Percentiles rank a stretch among this genome's conserved stretches.
Conservation (phyloP, 2,113 vertebrate species). For the Festucalex cinctus region DNA sequence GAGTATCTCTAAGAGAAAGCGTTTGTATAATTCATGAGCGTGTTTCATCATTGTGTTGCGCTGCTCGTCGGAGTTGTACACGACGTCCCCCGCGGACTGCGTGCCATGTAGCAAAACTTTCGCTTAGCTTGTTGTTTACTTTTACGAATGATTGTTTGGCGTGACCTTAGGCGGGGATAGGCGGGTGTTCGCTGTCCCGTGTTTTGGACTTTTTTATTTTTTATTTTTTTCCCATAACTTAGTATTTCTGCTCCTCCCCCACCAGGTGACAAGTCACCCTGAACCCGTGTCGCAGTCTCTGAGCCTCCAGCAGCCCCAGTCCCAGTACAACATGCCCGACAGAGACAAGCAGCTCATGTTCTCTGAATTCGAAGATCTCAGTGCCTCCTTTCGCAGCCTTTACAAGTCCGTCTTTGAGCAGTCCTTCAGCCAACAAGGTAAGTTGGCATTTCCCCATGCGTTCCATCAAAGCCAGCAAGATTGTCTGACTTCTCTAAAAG, state of each 20-base stretch:
- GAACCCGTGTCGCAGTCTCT: slow-evolving; percentile 83
- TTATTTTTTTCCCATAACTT: neutral
- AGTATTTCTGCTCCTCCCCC: slow-evolving; percentile 16
- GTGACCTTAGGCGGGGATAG: neutral
- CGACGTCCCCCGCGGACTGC: slow-evolving; percentile 13
- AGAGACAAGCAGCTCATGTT: slow-evolving; percentile 86
- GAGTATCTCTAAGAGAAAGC: slow-evolving; percentile 24
- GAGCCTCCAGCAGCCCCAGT: slow-evolving; percentile 80
- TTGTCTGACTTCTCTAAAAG: neutral
- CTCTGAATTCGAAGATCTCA: slow-evolving; percentile 93
- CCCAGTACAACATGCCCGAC: slow-evolving; percentile 86
- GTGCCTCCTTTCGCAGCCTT: slow-evolving; percentile 93
- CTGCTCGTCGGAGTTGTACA: slow-evolving; percentile 3
- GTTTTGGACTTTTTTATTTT: slow-evolving; percentile 12
- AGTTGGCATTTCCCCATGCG: slow-evolving; percentile 39
- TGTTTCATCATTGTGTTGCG: slow-evolving; percentile 3
- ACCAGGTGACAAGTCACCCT: slow-evolving; percentile 83
- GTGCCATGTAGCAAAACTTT: slow-evolving; percentile 4
- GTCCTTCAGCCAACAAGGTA: slow-evolving; percentile 88
- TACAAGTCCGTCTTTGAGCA: slow-evolving; percentile 93
- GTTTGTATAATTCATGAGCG: slow-evolving; percentile 24
- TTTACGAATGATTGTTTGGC: slow-evolving; percentile 9
- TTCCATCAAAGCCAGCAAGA: too few species aligned
- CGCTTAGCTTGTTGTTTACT: slow-evolving; percentile 7
- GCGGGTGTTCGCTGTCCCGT: neutral